Conservation (phyloP, 2,113 vertebrate genomes). For the Oryzias melastigma region DNA sequence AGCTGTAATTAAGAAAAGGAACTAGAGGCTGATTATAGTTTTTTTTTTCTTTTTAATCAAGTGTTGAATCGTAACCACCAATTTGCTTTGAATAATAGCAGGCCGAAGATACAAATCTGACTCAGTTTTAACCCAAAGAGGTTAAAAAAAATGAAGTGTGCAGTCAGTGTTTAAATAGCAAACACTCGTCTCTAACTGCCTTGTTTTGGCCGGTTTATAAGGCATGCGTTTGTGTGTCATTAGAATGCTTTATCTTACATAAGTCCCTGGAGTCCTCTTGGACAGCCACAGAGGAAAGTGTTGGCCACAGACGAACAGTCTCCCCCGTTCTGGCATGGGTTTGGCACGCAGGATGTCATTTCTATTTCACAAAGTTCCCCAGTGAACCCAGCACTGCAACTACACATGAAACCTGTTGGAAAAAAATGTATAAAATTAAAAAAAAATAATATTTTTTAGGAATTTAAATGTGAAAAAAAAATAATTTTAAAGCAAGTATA, state of each 20-base stretch:
- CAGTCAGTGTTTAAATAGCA: constrained; percentile 2
- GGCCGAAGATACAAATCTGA: constrained; percentile 16
- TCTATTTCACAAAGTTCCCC: constrained; percentile 90
- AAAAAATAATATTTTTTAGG: background rate
- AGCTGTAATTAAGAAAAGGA: constrained; percentile 52
- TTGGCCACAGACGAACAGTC: constrained; percentile 85
- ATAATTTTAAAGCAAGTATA: background rate
- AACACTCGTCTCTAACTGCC: background rate
- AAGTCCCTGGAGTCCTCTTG: constrained; percentile 83
- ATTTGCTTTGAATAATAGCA: constrained; percentile 29
- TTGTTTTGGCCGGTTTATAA: constrained; percentile 17
- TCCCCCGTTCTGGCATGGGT: constrained; percentile 90
- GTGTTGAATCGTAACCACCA: constrained; percentile 51
- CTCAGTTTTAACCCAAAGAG: background rate
- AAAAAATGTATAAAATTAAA: constrained; percentile 4
- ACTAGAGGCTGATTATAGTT: constrained; percentile 44
- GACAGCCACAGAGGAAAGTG: constrained; percentile 88
- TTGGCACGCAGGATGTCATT: constrained; percentile 89
- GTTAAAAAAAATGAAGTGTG: background rate
- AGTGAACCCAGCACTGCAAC: constrained; percentile 87
- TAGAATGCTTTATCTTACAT: constrained; percentile 80
- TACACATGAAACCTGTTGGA: constrained; percentile 85
- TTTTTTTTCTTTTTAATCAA: constrained; percentile 42
- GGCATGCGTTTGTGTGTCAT: constrained; percentile 1
- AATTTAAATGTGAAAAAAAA: background rate